These are phyloP conservation scores for Eilema caniola DNA, from an alignment of 2,888 invertebrate genomes.

Conservation along the genomic window DNA sequence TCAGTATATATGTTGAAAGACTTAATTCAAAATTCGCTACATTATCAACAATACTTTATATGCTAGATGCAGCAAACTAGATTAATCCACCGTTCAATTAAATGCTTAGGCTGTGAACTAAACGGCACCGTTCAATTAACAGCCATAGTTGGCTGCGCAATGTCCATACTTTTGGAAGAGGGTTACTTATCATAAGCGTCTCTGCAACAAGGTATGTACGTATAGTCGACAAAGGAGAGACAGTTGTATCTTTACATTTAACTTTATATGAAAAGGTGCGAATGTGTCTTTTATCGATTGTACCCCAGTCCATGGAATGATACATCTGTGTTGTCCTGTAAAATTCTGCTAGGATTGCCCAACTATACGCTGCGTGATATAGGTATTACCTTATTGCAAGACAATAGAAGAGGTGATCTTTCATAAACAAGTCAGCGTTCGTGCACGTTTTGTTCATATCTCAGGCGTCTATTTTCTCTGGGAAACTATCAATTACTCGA, in stretches of 20 bases:
- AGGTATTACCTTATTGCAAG: not conserved
- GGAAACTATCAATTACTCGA: not conserved
- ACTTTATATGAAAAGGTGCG: too few relatives aligned
- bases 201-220: not conserved
- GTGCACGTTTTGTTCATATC: conserved; percentile 4
- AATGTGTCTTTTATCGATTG: too few relatives aligned
- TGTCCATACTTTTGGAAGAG: not conserved
- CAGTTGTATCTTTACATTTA: too few relatives aligned
- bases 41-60: not conserved
- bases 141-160: too few relatives aligned
- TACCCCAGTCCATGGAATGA: not conserved
- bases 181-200: not conserved
- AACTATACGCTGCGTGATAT: not conserved
- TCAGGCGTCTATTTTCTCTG: not conserved
- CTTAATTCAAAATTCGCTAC: not conserved
- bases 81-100: too few relatives aligned
- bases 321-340: not conserved
- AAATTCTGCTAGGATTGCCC: not conserved
- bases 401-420: not conserved
- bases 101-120: too few relatives aligned
- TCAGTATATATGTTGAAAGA: not conserved
- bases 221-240: too few relatives aligned
- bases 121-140: too few relatives aligned
- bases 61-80: too few relatives aligned
- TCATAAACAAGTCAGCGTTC: not conserved